Evolutionary conservation across 2,797 vertebrate species (phyloP), one percentile per base, ranked within the genome.

Genomic region (Mus caroli): DNA sequence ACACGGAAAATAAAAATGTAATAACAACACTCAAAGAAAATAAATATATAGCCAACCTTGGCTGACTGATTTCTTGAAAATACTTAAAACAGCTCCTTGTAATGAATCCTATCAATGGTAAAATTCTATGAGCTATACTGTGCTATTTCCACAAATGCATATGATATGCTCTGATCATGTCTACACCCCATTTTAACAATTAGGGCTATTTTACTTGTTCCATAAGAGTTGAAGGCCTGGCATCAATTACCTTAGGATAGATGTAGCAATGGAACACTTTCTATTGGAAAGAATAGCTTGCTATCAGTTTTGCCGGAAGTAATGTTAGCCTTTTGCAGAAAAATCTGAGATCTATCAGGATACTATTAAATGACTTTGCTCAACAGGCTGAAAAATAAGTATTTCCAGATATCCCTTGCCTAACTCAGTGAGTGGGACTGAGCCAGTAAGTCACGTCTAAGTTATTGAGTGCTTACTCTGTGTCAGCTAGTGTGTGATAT

Each of bases 371-470:
- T 76, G 34, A 94, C 62, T 90, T 83, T 84, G 24, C 83, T 76
- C 62, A 96, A 83, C 17, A 91, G 34, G 60, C 92, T 91, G 79
- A 94, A 93, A 85, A 88, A 73, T 26, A 90, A 84, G 69, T 79
- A 37, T 28, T 46, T 24, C 43, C 24, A 12, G 71, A 43, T 52
- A 56, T 6, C 77, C 28, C 71, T 62, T 92, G 88, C 77, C 91
- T 79, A 75, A 93, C 4, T 67, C 67, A 91, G 88, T 52, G 91
- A 85, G 11, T 64, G 54, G 60, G 67, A 85, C 8, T 40, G 90
- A 87, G n/a, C 10, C 24, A 75, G 37, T 43, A 9, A 56, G 58
- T 62, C 13, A 50, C 22, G 19, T 54, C 12, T 6, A 58, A 75
- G 90, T 76, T 40, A 87, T 0, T 28, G 62, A 78, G 19, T 2